Conservation (phyloP, 1,140 invertebrate genomes). For the Drosophila sturtevanti region DNA sequence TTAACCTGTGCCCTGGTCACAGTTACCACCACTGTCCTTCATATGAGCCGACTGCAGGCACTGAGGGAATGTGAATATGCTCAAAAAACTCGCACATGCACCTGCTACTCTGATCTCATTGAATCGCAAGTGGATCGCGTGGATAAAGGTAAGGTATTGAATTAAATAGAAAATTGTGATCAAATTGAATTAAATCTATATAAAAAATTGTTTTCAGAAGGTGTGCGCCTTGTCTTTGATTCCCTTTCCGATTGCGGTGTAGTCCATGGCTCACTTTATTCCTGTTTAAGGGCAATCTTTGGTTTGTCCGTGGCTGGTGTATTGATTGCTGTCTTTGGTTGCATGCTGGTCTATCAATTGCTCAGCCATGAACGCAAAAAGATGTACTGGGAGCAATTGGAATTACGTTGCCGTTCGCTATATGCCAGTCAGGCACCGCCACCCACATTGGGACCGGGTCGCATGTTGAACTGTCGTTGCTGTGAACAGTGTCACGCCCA, state of each 20-base stretch:
- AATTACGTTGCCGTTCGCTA: slow-evolving; percentile 90
- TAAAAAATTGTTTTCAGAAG: slow-evolving; percentile 60
- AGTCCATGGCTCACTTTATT: slow-evolving; percentile 92
- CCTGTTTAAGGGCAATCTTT: slow-evolving; percentile 93
- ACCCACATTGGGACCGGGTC: slow-evolving; percentile 69
- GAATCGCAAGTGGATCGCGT: slow-evolving; percentile 84
- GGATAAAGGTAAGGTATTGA: slow-evolving; percentile 85
- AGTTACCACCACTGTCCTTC: slow-evolving; percentile 95
- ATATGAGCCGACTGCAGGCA: slow-evolving; percentile 95
- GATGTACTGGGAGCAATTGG: slow-evolving; percentile 96
- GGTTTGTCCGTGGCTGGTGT: slow-evolving; percentile 94
- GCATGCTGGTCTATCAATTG: slow-evolving; percentile 95
- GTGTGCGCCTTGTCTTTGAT: slow-evolving; percentile 89
- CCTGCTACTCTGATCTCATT: slow-evolving; percentile 88
- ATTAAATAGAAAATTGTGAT: not conserved
- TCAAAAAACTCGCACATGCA: slow-evolving; percentile 89
- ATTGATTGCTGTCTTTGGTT: slow-evolving; percentile 94
- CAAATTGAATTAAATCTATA: not conserved
- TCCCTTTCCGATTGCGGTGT: slow-evolving; percentile 93
- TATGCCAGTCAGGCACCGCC: slow-evolving; percentile 85
- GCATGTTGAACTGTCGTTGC: slow-evolving; percentile 74
- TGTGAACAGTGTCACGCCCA: slow-evolving; percentile 82
- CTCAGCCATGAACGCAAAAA: slow-evolving; percentile 94
- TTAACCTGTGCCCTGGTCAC: slow-evolving; percentile 93
- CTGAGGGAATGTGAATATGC: slow-evolving; percentile 94